phyloP scores from a whole-genome alignment of 2,888 invertebrate genomes.

The Argynnis bischoffii region DNA sequence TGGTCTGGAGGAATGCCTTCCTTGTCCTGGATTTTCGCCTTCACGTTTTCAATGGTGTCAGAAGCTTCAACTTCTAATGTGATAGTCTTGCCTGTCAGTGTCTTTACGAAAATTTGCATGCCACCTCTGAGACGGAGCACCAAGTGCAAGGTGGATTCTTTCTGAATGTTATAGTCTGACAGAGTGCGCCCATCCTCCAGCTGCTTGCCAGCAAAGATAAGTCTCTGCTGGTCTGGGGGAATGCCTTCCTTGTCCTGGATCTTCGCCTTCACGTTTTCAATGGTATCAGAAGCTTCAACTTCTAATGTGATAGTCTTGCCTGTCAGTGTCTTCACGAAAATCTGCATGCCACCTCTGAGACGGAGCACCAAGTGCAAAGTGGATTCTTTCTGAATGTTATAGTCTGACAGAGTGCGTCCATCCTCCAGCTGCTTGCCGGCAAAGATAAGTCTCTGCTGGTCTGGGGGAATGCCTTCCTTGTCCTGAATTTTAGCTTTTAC shows the following conservation, averaged over 20 bases:
- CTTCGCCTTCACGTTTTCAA: conserved; percentile 56
- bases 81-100: conserved; percentile 80
- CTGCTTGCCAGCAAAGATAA: conserved; percentile 50
- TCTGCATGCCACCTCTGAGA: conserved; percentile 43
- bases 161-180: conserved; percentile 54
- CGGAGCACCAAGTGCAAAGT: conserved; percentile 8
- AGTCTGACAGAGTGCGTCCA: conserved; percentile 48
- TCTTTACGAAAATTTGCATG: conserved; percentile 44
- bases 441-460: conserved; percentile 50
- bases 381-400: conserved; percentile 32
- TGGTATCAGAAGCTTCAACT: conserved; percentile 49
- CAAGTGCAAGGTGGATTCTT: conserved; percentile 53
- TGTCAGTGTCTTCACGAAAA: conserved; percentile 51
- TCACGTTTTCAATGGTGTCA: conserved; percentile 54
- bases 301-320: conserved; percentile 53
- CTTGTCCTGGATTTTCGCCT: conserved; percentile 46
- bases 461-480: conserved; percentile 49
- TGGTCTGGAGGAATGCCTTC: conserved; percentile 75
- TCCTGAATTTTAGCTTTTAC: conserved; percentile 35
- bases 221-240: conserved; percentile 51
- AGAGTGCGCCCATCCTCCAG: conserved; percentile 53
- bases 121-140: conserved; percentile 52
- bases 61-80: conserved; percentile 79
- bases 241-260: conserved; percentile 44
- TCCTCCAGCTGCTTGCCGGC: conserved; percentile 51